Evolutionary conservation across 2,888 invertebrate genomes (phyloP), one percentile per base, ranked within the genome.

Genomic region (Hydrotaea cyrtoneurina): DNA sequence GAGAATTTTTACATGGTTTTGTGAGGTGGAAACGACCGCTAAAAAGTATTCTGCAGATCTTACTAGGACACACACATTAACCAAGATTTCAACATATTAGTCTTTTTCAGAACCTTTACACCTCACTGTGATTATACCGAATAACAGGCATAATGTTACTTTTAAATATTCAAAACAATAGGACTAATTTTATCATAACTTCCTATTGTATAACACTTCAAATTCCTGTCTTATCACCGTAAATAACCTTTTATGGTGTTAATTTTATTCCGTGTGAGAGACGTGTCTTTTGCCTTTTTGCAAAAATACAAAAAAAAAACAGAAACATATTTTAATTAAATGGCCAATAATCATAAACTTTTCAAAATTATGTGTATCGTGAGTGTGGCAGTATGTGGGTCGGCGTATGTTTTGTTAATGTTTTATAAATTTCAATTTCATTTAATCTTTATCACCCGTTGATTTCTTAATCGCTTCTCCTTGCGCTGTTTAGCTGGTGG

Each of bases 381-480:
- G 46, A n/a, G 43, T 10, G 39, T 39, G 3, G 50, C 15, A n/a
- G 21, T 55, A 11, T 55, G n/a, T 19, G 19, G 5, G 55, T 8
- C 2, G 19, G 26, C 17, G 31, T 31, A 10, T 62, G 36, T 66
- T 46, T 78, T 26, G 31, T 55, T 53, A 46, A 62, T 75, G 66
- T 77, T 59, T 59, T 66, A 80, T 64, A 57, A 85, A 85, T 75
- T 77, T 85, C 82, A 85, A 82, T 76, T 82, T 57, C 64, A 57
- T 77, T 82, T 73, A 69, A 74, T 82, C 71, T 84, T 81, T 84
- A 84, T 84, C 78, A 82, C 82, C 82, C 84, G 84, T 85, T 85
- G 84, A 82, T 77, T 85, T 85, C 79, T 85, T 77, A 82, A 79
- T 82, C 82, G 59, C 17, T 69, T 69, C 39, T 69, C 55, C 59